Evolutionary conservation across 2,888 invertebrate species (phyloP), one percentile per base, ranked within the genome.

Genomic region (Trissolcus brochymenae): DNA sequence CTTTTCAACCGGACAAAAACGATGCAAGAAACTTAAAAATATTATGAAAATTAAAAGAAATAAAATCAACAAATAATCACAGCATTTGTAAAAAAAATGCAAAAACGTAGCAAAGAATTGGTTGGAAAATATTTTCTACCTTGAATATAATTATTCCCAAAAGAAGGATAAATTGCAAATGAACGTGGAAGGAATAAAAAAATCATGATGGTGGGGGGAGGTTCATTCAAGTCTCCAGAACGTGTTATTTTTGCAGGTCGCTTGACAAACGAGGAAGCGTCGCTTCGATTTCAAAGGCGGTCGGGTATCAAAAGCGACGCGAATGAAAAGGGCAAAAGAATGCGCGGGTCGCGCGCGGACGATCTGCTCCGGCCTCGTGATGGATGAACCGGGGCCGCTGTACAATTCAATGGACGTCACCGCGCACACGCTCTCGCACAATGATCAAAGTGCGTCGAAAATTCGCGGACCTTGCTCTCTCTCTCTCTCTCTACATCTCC

Each of bases 311-410:
- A 76, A 76, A 71, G 65, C 65, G n/a, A 73, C 55, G 60, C 49
- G 56, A 61, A 73, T 73, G 61, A 73, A 73, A 73, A 73, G 65
- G 60, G 51, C 56, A 55, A 73, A 73, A 73, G 73, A 73, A 67
- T 76, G 61, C 76, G 61, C 60, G 65, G 54, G 75, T 68, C 81
- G 76, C 60, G 70, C 70, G 54, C 49, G 46, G 50, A 61, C 50
- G 53, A 72, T 64, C 71, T 40, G 25, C 57, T 11, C 25, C n/a
- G n/a, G 80, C 80, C 82, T 81, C 77, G 83, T 85, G 85, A 85
- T 82, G 84, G 84, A 85, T 85, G 85, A 82, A 81, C 79, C 80
- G 80, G 80, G 67, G 65, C 64, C 56, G 70, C 40, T 35, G 62
- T 57, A 57, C 59, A 19, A 72, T 72, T 72, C 72, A 65, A 72